Percentiles rank a stretch among this genome's conserved stretches.
These are phyloP conservation scores for Ammodytes dubius DNA, from an alignment of 2,113 vertebrate genomes.

Conservation along the genomic window DNA sequence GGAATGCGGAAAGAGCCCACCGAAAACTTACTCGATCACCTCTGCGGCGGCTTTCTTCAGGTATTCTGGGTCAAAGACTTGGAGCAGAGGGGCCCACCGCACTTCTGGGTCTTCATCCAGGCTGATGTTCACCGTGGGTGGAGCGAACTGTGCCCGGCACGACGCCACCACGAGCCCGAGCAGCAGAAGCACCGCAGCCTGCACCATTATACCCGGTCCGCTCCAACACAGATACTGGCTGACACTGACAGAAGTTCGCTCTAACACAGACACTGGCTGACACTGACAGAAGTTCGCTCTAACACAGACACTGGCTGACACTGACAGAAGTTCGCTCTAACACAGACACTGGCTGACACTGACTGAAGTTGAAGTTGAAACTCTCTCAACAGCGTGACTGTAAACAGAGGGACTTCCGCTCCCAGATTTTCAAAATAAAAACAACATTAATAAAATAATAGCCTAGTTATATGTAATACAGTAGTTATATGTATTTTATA, in stretches of 20 bases:
- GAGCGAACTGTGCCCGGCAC: conserved; percentile 44
- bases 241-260: not conserved
- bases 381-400: too few species aligned
- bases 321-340: too few species aligned
- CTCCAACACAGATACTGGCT: not conserved
- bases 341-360: too few species aligned
- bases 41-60: conserved; percentile 71
- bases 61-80: conserved; percentile 67
- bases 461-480: too few species aligned
- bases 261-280: too few species aligned
- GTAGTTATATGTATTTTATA: too few species aligned
- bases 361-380: too few species aligned
- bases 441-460: too few species aligned
- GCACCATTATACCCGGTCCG: not conserved
- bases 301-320: not conserved
- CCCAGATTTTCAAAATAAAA: conserved; percentile 48
- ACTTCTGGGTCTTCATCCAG: conserved; percentile 74
- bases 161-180: conserved; percentile 2
- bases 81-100: conserved; percentile 76
- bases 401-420: conserved; percentile 11
- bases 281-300: too few species aligned
- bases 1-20: not conserved
- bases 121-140: conserved; percentile 78
- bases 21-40: conserved; percentile 83
- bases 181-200: conserved; percentile 17